phyloP scores from a whole-genome alignment of 2,888 invertebrate genomes.

The Nomada goodeniana region DNA sequence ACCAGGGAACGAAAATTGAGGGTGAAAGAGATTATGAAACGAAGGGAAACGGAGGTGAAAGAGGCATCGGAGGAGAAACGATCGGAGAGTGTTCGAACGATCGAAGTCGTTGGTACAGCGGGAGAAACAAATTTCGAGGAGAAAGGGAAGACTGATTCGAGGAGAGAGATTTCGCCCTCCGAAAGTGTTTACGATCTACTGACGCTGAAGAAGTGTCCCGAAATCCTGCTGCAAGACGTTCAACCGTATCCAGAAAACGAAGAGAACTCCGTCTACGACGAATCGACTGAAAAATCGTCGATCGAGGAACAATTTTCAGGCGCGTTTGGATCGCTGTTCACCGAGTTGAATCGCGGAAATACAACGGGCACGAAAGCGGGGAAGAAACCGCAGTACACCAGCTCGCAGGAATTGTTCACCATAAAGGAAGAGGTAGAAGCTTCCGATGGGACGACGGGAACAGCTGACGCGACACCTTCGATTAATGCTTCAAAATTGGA shows the following conservation, averaged over 20 bases:
- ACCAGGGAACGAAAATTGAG: slow-evolving; percentile 54
- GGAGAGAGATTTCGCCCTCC: neutral
- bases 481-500: neutral
- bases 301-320: slow-evolving; percentile 3
- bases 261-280: neutral
- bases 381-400: neutral
- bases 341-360: slow-evolving; percentile 28
- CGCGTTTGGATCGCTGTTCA: slow-evolving; percentile 19
- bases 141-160: neutral
- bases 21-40: slow-evolving; percentile 43
- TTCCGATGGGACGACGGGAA: neutral
- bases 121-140: neutral
- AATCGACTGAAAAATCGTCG: neutral
- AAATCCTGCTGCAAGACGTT: slow-evolving; percentile 16
- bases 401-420: slow-evolving; percentile 28
- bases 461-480: neutral
- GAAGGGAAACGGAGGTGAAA: slow-evolving; percentile 30
- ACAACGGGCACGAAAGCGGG: neutral
- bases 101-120: neutral
- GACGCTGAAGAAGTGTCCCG: slow-evolving; percentile 43
- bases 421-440: slow-evolving; percentile 38
- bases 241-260: slow-evolving; percentile 8
- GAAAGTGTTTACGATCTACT: slow-evolving; percentile 46
- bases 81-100: neutral
- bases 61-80: neutral